A percentile compares a stretch with the other conserved stretches of the same genome.
These are phyloP conservation scores for Nerophis ophidion DNA, from an alignment of 2,113 vertebrate genomes.

Conservation along the genomic window DNA sequence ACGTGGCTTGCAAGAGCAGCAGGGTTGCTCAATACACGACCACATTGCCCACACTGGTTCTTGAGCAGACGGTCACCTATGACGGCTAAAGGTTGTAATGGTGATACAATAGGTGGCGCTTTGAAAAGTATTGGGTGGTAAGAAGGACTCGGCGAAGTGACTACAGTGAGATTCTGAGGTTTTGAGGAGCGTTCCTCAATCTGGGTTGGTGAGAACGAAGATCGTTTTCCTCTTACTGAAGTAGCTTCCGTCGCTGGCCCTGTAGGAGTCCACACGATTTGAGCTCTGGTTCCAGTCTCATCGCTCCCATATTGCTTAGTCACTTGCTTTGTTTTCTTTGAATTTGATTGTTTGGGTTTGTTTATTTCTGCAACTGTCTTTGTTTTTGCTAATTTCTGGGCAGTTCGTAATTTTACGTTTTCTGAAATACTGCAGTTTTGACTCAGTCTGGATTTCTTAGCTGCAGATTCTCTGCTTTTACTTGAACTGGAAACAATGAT, in stretches of 20 bases:
- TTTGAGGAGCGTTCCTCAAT: constrained; percentile 3
- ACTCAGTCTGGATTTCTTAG: constrained; percentile 26
- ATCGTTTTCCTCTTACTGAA: neutral
- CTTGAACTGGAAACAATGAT: neutral
- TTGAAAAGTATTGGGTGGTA: constrained; percentile 13
- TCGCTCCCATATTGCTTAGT: neutral
- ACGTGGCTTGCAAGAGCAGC: constrained; percentile 64
- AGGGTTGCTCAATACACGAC: constrained; percentile 58
- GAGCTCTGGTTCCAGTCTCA: constrained; percentile 8
- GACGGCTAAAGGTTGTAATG: constrained; percentile 49
- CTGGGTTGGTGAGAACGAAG: neutral
- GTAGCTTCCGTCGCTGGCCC: constrained; percentile 2
- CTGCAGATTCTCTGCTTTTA: neutral
- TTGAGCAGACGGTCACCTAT: constrained; percentile 48
- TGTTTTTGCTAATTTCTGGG: constrained; percentile 16
- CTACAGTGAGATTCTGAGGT: neutral
- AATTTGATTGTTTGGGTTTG: constrained; percentile 1
- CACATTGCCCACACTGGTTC: constrained; percentile 68
- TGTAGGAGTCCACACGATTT: constrained; percentile 38
- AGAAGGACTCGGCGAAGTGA: constrained; percentile 14
- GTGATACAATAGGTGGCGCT: constrained; percentile 39
- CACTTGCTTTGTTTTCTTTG: constrained; percentile 7
- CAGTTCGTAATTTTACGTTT: constrained; percentile 1
- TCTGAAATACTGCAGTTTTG: neutral
- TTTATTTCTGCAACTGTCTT: constrained; percentile 14